Evolutionary conservation across 2,797 vertebrate genomes (phyloP).

Genomic region (Scolopax bukidnonensis): DNA sequence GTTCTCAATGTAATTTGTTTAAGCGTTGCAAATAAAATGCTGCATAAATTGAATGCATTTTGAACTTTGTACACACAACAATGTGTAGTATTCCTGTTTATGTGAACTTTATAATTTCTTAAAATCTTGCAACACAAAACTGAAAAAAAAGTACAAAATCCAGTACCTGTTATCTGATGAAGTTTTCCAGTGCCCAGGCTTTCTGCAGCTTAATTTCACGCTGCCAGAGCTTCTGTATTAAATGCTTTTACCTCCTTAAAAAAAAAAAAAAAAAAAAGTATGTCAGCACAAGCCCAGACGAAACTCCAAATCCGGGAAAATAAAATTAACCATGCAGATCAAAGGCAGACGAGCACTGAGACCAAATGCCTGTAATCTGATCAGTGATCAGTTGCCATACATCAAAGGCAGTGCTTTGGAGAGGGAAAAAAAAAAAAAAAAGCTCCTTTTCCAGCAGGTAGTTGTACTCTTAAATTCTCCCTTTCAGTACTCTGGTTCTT

Average conservation of each 20-base stretch:
- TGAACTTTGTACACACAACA: neutral
- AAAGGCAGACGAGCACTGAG: constrained; percentile 85
- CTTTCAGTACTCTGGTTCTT: constrained; percentile 42
- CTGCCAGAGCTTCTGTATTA: constrained; percentile 66
- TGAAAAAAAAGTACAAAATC: neutral
- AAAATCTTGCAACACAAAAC: constrained; percentile 20
- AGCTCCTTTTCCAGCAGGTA: constrained; percentile 73
- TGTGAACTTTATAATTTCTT: neutral
- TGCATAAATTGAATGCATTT: neutral
- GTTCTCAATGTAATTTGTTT: neutral
- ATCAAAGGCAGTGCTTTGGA: constrained; percentile 83
- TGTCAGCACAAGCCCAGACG: constrained; percentile 80
- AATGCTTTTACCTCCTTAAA: constrained; percentile 61
- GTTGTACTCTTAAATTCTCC: constrained; percentile 28
- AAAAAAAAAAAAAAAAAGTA: constrained; percentile 56
- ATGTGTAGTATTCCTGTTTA: neutral
- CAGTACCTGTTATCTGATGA: constrained; percentile 72
- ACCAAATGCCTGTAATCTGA: constrained; percentile 88
- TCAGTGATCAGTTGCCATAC: constrained; percentile 82
- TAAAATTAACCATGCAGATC: constrained; percentile 86
- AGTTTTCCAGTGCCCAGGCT: constrained; percentile 60
- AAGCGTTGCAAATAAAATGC: constrained; percentile 17
- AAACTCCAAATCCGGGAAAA: constrained; percentile 82
- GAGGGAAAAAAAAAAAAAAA: constrained; percentile 56
- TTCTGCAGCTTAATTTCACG: constrained; percentile 63